Evolutionary conservation across 2,797 vertebrate genomes (phyloP), one percentile per base, ranked within the genome.

Genomic region (Acanthurus leucopareius): DNA sequence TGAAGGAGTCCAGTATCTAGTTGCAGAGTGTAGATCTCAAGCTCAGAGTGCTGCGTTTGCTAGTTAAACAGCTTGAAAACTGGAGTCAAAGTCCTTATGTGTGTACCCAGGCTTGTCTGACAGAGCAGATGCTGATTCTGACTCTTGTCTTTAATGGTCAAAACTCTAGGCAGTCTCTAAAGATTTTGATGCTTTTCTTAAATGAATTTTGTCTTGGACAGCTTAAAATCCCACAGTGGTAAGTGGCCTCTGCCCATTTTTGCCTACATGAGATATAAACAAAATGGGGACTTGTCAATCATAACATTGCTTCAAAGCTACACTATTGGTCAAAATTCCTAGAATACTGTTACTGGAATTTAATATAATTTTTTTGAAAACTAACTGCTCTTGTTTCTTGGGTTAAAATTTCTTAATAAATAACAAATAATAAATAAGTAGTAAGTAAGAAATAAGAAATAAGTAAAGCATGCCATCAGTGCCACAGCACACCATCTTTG

Each of bases 301-400:
- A 72, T 66, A 63, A 56, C 40, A 47, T 19, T 60, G 45, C n/a
- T 49, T 48, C 42, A n/a, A 17, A 69, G 44, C 51, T 25, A 19
- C 13, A 44, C 51, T 38, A 40, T 16, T 25, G 54, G 40, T 75
- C 51, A 60, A 15, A 58, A 32, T 40, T 11, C 51, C 56, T 9
- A 22, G 14, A 14, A 6, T 4, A 22, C 10, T 0, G 1, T 70
- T 70, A 62, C 56, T 57, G 22, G 2, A 44, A 49, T 51, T 35
- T 32, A 4, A 35, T 35, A 35, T 35, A 32, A 35, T 35, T 35
- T 35, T 35, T 35, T 35, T 0, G 5, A 35, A 35, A 35, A 35
- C 32, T 35, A 7, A 35, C 32, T 35, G 32, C 32, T 35, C 32
- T 7, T 35, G 5, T 35, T 35, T 35, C 5, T 35, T 7, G 2